A percentile compares a stretch with the other conserved stretches of the same genome.
These are phyloP conservation scores for Odocoileus hemionus DNA, from an alignment of 2,113 vertebrate species.

Conservation along the genomic window DNA sequence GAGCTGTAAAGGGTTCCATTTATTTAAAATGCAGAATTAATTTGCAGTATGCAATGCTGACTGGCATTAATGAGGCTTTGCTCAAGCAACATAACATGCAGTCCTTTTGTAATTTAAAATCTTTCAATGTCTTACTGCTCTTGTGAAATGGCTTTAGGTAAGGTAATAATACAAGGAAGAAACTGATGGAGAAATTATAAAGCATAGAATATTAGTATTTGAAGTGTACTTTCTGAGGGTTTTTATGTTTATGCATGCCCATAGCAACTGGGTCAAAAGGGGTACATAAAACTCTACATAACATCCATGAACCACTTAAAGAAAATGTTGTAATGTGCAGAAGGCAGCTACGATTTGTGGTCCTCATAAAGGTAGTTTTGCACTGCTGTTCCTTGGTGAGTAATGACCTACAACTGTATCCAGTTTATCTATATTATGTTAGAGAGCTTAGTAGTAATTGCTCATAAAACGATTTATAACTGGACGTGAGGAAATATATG, in stretches of 20 bases:
- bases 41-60: background rate
- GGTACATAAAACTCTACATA: constrained; percentile 52
- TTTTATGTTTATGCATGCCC: constrained; percentile 6
- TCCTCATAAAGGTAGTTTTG: constrained; percentile 59
- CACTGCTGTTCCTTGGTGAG: constrained; percentile 52
- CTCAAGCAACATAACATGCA: constrained; percentile 27
- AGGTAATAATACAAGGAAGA: background rate
- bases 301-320: constrained; percentile 53
- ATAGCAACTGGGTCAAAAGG: constrained; percentile 17
- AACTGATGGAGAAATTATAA: background rate
- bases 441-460: constrained; percentile 68
- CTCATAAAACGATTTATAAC: constrained; percentile 70
- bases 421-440: constrained; percentile 68
- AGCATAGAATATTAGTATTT: constrained; percentile 20
- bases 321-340: background rate
- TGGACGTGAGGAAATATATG: constrained; percentile 66
- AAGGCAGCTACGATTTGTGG: constrained; percentile 42
- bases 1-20: background rate
- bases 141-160: constrained; percentile 36
- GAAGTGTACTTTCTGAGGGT: constrained; percentile 18
- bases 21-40: constrained; percentile 58
- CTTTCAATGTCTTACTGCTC: constrained; percentile 32
- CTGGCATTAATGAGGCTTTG: constrained; percentile 35
- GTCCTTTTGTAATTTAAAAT: constrained; percentile 55
- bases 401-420: constrained; percentile 75